Base-by-base conservation (phyloP, 1,140 invertebrate species). In the Sminthurides bifidus region DNA sequence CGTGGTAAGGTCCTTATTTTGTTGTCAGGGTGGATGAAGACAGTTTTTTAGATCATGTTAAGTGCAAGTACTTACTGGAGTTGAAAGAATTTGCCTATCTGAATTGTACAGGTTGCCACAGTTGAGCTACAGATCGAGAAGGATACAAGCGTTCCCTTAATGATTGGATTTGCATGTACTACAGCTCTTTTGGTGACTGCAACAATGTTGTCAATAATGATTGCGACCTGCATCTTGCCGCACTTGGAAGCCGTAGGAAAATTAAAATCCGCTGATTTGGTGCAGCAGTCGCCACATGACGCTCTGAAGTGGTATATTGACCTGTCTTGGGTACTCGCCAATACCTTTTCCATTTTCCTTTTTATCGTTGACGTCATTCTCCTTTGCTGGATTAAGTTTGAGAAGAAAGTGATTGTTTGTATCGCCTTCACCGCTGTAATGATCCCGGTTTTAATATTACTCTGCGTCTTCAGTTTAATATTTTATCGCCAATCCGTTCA, bases 291-390 rank as follows among this genome's bases (percentile, higher is more conserved):
- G 19, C 59, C 59, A 8, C 63, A 65, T 33, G 58, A 65, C 8
- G 31, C 54, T 8, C 27, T 65, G 10, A 56, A 57, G 26, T 48
- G 33, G n/a, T 65, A 65, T 26, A 55, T 65, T 3, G 54, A 59
- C 30, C 31, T 59, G 3, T 38, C 44, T 3, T 59, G 54, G 61
- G 52, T 65, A 8, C 33, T 65, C 24, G 63, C 63, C 31, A 65
- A 65, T 40, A 59, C 63, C 14, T 43, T 65, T 5, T 56, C 53
- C 10, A 78, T 82, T 38, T 67, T 82, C 21, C 67, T 81, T 10
- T 81, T 81, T 66, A 68, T 81, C 5, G 66, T 76, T 5, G 80
- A 81, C 66, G 77, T 82, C 31, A 76, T 74, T 15, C 68, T 81
- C 3, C 70, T 81, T 3, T 76, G 75, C 61, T 81, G 77, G 75